Evolutionary conservation across 2,113 vertebrate species (phyloP), one percentile per base, ranked within the genome.

Genomic region (Scytalopus superciliaris): DNA sequence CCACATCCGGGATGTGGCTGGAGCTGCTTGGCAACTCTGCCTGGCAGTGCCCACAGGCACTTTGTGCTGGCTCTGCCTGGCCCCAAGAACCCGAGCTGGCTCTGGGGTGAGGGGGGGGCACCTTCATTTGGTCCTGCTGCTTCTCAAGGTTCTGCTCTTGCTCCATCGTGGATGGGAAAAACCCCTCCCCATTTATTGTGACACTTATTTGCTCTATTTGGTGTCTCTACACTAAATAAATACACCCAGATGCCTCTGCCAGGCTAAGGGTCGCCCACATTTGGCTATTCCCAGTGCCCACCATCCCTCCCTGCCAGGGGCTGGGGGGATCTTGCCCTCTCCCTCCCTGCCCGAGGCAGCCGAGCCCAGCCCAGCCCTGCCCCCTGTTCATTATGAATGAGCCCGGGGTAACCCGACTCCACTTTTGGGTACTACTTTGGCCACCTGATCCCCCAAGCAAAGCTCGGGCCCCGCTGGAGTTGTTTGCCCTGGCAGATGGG

Each of bases 351-450:
- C n/a, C 39, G 21, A 30, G 56, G 56, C 66, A 67, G 52, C 59
- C 39, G 0, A 1, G 42, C 18, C 16, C 64, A 8, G 0, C 3
- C 39, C 19, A 12, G 57, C 57, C 24, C 37, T 40, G 27, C 3
- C 8, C 42, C 0, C 1, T 3, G 64, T 96, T 84, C 92, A 96
- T 94, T 93, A 95, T 94, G 93, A 30, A 95, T 89, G 96, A 96
- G 81, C 56, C 64, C 3, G 0, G 33, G 10, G 93, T 93, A 94
- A 96, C 95, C 17, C 3, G 21, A 93, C 73, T 87, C 95, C 81
- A 63, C 91, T 91, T 81, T 55, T 87, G 93, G 80, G 74, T 87
- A 89, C 96, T 53, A 2, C 77, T 89, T 4, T 0, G 2, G 90
- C 73, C 77, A 96, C 89, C 64, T 2, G 96, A 94, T 93, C 90